A percentile compares a stretch with the other conserved stretches of the same genome.
phyloP scores from a whole-genome alignment of 1,140 invertebrate genomes.

The Pseudomyrmex pallidus region DNA sequence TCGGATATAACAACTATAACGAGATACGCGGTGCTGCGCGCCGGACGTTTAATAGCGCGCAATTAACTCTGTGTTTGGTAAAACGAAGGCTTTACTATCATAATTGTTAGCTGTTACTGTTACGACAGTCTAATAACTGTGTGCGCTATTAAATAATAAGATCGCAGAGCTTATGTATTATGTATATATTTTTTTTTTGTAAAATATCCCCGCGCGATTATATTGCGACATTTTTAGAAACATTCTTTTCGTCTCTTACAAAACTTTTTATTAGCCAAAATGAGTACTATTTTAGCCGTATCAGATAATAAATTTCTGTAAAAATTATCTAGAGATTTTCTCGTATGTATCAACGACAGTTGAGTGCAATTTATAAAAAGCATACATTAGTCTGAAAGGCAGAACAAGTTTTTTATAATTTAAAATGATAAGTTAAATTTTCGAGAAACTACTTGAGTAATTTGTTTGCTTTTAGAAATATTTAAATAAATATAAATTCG shows the following conservation, averaged over 20 bases:
- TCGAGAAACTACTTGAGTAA: background rate
- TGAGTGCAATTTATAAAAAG: background rate
- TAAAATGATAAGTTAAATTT: background rate
- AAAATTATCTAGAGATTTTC: no score
- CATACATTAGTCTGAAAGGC: background rate
- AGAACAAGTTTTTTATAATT: background rate
- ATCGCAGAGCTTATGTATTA: background rate
- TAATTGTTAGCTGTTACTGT: slow-evolving; percentile 41
- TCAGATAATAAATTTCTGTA: no score
- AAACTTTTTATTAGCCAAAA: background rate
- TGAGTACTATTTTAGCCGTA: no score
- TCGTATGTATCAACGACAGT: no score
- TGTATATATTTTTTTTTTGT: background rate
- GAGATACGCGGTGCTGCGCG: slow-evolving; percentile 29
- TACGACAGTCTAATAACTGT: slow-evolving; percentile 25
- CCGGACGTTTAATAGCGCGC: slow-evolving; percentile 49
- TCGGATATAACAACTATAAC: slow-evolving; percentile 56
- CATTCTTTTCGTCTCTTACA: background rate
- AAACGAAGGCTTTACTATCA: slow-evolving; percentile 14
- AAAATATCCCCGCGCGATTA: background rate
- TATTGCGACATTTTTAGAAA: slow-evolving; percentile 10
- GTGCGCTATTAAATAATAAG: background rate
- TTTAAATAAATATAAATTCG: slow-evolving; percentile 7
- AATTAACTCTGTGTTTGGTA: slow-evolving; percentile 43
- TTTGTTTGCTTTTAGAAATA: background rate